phyloP scores from a whole-genome alignment of 2,888 invertebrate species.

The Drosophila demipolita region DNA sequence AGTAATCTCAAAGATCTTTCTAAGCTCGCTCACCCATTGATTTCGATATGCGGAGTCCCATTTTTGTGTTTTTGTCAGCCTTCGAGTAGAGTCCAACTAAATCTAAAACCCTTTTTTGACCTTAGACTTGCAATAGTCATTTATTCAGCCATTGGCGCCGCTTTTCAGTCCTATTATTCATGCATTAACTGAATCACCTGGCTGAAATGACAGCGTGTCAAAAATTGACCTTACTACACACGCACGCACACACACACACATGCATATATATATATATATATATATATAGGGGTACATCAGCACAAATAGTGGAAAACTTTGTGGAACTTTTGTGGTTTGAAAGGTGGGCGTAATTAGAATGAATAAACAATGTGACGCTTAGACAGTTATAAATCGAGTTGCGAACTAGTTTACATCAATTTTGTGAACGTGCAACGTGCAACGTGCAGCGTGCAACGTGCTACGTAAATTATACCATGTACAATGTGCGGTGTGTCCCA shows the following conservation, averaged over 20 bases:
- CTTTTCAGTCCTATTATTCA: slow-evolving; percentile 15
- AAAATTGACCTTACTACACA: slow-evolving; percentile 32
- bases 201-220: slow-evolving; percentile 36
- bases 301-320: not conserved
- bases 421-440: slow-evolving; percentile 22
- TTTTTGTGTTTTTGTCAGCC: not conserved
- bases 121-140: slow-evolving; percentile 10
- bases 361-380: slow-evolving; percentile 35
- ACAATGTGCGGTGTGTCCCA: slow-evolving; percentile 56
- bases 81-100: not conserved
- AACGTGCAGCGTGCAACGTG: slow-evolving; percentile 3
- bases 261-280: no score
- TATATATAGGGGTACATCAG: no score
- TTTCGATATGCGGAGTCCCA: not conserved
- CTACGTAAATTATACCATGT: slow-evolving; percentile 6
- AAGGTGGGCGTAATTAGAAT: slow-evolving; percentile 31
- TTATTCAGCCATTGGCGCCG: slow-evolving; percentile 15
- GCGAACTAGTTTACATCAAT: slow-evolving; percentile 40
- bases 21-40: not conserved
- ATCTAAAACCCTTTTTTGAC: not conserved
- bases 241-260: not conserved
- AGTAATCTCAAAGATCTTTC: not conserved
- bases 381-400: slow-evolving; percentile 10
- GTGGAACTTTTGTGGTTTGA: slow-evolving; percentile 28
- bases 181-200: slow-evolving; percentile 34